These are phyloP conservation scores for Xylocampa areola DNA, from an alignment of 2,888 invertebrate genomes.

Conservation along the genomic window DNA sequence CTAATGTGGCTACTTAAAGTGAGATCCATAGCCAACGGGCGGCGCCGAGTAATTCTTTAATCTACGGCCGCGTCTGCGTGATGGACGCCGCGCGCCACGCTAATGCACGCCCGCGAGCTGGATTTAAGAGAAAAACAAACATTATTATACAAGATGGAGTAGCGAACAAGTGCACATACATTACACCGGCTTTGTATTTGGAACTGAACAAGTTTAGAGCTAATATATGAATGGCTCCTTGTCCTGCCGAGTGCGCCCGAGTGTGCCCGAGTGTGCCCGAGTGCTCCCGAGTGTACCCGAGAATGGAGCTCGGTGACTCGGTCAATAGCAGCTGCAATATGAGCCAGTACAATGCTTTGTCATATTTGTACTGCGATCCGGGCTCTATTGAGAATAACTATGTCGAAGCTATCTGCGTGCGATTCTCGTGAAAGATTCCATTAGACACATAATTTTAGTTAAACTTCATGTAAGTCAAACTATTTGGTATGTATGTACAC, in stretches of 20 bases:
- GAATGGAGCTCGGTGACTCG: background rate
- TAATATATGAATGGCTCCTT: slow-evolving; percentile 12
- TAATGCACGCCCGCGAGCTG: slow-evolving; percentile 34
- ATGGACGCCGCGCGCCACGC: slow-evolving; percentile 41
- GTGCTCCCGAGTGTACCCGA: background rate
- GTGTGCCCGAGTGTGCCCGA: background rate
- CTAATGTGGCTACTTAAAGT: slow-evolving; percentile 34
- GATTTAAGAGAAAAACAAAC: slow-evolving; percentile 56
- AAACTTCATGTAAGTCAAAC: background rate
- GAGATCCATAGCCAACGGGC: slow-evolving; percentile 12
- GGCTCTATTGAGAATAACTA: background rate
- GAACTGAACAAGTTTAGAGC: slow-evolving; percentile 16
- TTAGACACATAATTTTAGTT: background rate
- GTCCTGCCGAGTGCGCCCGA: background rate
- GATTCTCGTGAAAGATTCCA: background rate
- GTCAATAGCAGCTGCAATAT: slow-evolving; percentile 5
- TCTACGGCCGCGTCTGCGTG: slow-evolving; percentile 44
- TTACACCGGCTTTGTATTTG: slow-evolving; percentile 18
- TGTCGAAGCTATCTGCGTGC: background rate
- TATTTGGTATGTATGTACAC: too few relatives aligned
- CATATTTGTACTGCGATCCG: slow-evolving; percentile 3
- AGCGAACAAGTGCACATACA: slow-evolving; percentile 29
- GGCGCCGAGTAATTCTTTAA: slow-evolving; percentile 36
- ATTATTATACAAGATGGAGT: slow-evolving; percentile 53
- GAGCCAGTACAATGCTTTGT: slow-evolving; percentile 1